Base-by-base conservation (phyloP, 2,888 invertebrate species). In the Drosophila helvetica region DNA sequence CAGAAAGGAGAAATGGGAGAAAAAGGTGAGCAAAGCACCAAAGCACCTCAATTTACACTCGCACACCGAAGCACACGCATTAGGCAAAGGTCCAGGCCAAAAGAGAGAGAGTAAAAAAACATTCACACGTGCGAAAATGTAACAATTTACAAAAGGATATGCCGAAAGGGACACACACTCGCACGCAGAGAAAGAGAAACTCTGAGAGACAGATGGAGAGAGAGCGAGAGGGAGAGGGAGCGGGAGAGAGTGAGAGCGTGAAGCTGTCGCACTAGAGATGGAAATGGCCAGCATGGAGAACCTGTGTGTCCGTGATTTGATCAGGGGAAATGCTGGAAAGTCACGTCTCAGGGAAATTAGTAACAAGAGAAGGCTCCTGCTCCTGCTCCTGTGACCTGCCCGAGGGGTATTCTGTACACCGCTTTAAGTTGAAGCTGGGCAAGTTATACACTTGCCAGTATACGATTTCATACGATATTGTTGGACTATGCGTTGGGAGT, bases 101-200 rank as follows among this genome's bases (percentile, higher is more conserved):
- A 46, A 52, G 47, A 33, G 19, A 47, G 18, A 62, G 57, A 46
- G 17, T 38, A 66, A 66, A 62, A 62, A 63, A 64, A 52, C 73
- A 74, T 57, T 64, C 72, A 74, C 65, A 84, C 81, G 76, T 81
- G 86, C 73, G 71, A 84, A 86, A 86, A 86, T 76, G 79, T 75
- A 65, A 75, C 77, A 84, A 75, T 86, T 78, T 82, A 67, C 70
- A 71, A 84, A 78, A 74, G 85, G 70, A 75, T 73, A 67, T 66
- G 65, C 68, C 57, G 58, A 61, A 71, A 71, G 64, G 68, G 46
- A 54, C 61, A 38, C 52, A 59, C 19, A 19, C 30, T 64, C 18
- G 50, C 25, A 63, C 38, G 52, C 50, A 57, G 17, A 43, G 25
- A 30, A 30, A 52, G 15, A 30, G 19, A 30, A 22, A 69, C 17